Conservation (phyloP, 2,888 invertebrate species). For the Polymixis flavicincta region DNA sequence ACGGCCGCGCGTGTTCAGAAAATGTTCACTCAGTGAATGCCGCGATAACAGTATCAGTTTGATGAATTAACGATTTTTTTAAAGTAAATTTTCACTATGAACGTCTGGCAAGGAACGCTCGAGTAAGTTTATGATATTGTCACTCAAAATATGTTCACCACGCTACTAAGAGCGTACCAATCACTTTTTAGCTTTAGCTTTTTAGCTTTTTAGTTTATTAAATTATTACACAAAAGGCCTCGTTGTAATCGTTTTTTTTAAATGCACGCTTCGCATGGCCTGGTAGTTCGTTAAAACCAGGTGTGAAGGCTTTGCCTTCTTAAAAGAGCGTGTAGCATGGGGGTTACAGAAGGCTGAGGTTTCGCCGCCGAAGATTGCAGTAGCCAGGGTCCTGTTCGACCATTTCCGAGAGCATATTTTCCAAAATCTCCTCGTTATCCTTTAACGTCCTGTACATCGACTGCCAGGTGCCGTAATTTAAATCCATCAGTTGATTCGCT, state of each 20-base stretch:
- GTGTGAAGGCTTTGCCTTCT: not conserved
- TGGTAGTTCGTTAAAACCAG: conserved; percentile 25
- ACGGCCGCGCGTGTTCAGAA: not conserved
- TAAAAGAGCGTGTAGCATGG: conserved; percentile 8
- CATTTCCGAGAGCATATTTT: conserved; percentile 77
- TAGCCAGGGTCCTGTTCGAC: conserved; percentile 72
- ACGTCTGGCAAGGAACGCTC: not conserved
- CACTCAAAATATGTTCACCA: not conserved
- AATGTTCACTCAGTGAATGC: not conserved
- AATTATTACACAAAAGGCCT: not conserved
- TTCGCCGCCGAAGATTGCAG: conserved; percentile 69
- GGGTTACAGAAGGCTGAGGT: conserved; percentile 27
- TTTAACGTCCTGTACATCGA: conserved; percentile 81
- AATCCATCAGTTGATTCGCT: conserved; percentile 87
- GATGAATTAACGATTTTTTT: not conserved
- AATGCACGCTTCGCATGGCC: conserved; percentile 6
- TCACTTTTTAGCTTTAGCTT: not conserved
- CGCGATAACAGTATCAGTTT: too few species aligned
- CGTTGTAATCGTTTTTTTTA: not conserved
- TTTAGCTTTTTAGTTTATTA: too few species aligned
- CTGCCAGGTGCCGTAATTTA: conserved; percentile 90
- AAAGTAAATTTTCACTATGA: not conserved
- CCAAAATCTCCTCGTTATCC: conserved; percentile 82
- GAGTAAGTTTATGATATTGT: not conserved
- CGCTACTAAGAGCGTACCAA: not conserved